Evolutionary conservation across 2,797 vertebrate species (phyloP).

Genomic region (Emydoidea blandingii): DNA sequence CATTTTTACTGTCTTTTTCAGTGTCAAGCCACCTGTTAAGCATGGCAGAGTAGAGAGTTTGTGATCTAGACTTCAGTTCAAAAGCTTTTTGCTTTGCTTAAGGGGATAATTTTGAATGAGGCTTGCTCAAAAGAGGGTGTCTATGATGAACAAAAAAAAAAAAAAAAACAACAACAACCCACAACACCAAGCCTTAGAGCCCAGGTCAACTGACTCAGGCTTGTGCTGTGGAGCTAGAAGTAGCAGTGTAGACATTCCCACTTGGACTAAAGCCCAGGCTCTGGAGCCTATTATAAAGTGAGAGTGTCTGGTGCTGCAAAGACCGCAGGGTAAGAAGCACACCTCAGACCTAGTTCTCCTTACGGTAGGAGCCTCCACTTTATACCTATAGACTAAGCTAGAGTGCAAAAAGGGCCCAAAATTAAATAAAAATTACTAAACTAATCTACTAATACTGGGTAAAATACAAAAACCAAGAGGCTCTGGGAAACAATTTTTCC

Average conservation of each 20-base stretch:
- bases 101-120: not conserved
- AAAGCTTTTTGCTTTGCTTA: not conserved
- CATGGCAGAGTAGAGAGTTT: not conserved
- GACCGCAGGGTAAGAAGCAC: not conserved
- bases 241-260: not conserved
- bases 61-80: not conserved
- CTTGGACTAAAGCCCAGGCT: not conserved
- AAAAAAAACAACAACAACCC: accelerated
- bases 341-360: not conserved
- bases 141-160: not conserved
- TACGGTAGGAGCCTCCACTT: not conserved
- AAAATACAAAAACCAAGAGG: not conserved
- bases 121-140: not conserved
- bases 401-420: not conserved
- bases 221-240: not conserved
- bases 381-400: not conserved
- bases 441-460: too few relatives aligned
- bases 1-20: not conserved
- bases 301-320: not conserved
- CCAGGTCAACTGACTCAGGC: not conserved
- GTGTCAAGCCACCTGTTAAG: not conserved
- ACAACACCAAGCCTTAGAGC: not conserved
- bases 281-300: not conserved
- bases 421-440: not conserved
- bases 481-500: not conserved